These are phyloP conservation scores for Butastur rufipennis DNA, from an alignment of 2,113 vertebrate genomes.

Conservation along the genomic window DNA sequence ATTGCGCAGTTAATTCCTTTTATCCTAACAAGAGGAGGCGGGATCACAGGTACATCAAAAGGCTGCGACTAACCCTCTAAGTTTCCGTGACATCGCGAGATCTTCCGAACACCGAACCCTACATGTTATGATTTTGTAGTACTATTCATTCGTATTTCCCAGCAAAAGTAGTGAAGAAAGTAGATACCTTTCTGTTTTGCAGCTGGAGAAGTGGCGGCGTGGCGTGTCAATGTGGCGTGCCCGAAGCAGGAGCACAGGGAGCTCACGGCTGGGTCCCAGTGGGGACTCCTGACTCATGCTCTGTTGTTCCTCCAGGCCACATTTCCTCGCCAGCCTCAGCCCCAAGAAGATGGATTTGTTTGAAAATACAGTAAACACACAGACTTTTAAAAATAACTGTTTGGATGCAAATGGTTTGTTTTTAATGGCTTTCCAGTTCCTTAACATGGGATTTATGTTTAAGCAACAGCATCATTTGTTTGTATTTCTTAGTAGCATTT, in stretches of 20 bases:
- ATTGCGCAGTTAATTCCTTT: too few species aligned
- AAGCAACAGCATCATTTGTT: slow-evolving; percentile 32
- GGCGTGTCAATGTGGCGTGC: fast-evolving
- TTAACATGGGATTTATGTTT: not conserved
- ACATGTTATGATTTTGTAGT: not conserved
- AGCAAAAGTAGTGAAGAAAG: not conserved
- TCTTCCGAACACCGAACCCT: too few species aligned
- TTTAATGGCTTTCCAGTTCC: slow-evolving; percentile 31
- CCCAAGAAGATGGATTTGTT: not conserved
- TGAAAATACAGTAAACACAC: slow-evolving; percentile 15
- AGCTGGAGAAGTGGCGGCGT: not conserved
- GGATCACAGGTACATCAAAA: too few species aligned
- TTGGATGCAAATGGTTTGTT: slow-evolving; percentile 33
- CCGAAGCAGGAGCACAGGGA: not conserved
- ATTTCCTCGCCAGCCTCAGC: not conserved
- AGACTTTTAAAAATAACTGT: slow-evolving; percentile 37
- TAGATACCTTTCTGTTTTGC: not conserved
- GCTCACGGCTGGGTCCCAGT: fast-evolving
- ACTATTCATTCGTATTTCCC: not conserved
- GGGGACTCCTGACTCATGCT: not conserved
- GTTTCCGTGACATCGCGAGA: too few species aligned
- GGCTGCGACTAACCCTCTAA: too few species aligned
- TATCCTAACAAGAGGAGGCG: too few species aligned
- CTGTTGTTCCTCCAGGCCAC: not conserved
- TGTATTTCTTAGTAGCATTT: slow-evolving; percentile 8